A percentile compares a stretch with the other conserved stretches of the same genome.
Evolutionary conservation across 1,140 invertebrate genomes (phyloP).

Genomic region (Panulirus ornatus): DNA sequence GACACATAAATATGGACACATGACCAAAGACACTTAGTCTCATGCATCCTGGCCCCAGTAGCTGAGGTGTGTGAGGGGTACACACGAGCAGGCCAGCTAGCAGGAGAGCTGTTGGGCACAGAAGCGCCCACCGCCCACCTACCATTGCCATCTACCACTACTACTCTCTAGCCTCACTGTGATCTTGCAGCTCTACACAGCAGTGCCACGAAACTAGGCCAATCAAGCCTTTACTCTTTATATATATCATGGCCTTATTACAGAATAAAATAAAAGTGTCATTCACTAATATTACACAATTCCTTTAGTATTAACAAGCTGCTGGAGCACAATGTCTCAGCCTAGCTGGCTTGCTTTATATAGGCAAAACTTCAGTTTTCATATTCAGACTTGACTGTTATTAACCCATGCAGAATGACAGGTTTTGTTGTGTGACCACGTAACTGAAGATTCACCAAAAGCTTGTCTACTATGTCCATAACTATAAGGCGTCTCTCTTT

Average conservation of each 20-base stretch:
- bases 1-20: slow-evolving; percentile 45
- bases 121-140: slow-evolving; percentile 5
- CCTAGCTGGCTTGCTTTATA: not conserved
- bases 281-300: not conserved
- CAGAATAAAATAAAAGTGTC: not conserved
- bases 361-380: slow-evolving; percentile 52
- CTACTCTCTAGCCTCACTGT: slow-evolving; percentile 39
- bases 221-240: not conserved
- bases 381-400: no score
- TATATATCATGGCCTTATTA: not conserved
- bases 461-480: slow-evolving; percentile 32
- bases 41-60: slow-evolving; percentile 42
- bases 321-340: slow-evolving; percentile 44
- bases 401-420: no score
- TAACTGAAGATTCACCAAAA: slow-evolving; percentile 47
- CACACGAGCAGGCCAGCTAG: slow-evolving; percentile 15
- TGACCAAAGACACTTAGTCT: slow-evolving; percentile 47
- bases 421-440: no score
- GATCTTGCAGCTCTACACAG: slow-evolving; percentile 31
- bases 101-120: slow-evolving; percentile 23
- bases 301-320: slow-evolving; percentile 13
- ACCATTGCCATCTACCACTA: slow-evolving; percentile 33
- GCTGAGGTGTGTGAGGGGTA: slow-evolving; percentile 27
- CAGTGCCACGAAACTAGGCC: not conserved
- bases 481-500: slow-evolving; percentile 53